phyloP scores from a whole-genome alignment of 2,113 vertebrate species.

The Picathartes gymnocephalus region DNA sequence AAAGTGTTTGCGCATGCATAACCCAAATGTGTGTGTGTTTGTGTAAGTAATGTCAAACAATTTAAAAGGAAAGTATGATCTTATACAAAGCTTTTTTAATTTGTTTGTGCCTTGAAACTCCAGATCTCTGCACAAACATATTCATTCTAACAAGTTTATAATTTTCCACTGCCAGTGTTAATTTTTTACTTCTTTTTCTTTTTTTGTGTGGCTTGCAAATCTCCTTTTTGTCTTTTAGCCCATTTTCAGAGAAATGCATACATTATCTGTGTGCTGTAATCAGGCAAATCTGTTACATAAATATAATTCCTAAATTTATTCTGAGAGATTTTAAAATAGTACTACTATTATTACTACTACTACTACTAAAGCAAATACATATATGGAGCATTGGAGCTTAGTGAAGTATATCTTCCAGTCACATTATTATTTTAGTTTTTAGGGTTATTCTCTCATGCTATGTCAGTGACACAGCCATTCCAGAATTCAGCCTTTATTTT shows the following conservation, averaged over 20 bases:
- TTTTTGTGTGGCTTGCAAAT: not conserved
- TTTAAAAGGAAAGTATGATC: not conserved
- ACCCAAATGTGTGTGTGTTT: not conserved
- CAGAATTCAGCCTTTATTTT: not conserved
- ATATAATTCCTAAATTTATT: not conserved
- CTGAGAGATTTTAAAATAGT: not conserved
- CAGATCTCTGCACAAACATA: rapidly evolving
- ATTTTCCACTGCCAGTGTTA: not conserved
- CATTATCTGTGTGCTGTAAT: not conserved
- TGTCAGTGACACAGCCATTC: not conserved
- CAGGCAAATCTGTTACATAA: not conserved
- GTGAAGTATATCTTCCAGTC: not conserved
- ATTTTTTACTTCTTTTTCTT: not conserved
- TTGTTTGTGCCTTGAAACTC: not conserved
- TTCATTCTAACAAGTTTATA: not conserved
- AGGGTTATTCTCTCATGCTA: not conserved
- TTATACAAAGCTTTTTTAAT: not conserved
- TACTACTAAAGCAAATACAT: not conserved
- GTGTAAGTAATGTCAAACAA: not conserved
- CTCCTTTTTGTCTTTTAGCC: not conserved
- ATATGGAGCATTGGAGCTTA: not conserved
- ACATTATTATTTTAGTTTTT: not conserved
- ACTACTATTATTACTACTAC: not conserved
- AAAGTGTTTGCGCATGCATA: not conserved
- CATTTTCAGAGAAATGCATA: not conserved